These are phyloP conservation scores for Athalia rosae DNA, from an alignment of 2,888 invertebrate genomes.

Conservation along the genomic window DNA sequence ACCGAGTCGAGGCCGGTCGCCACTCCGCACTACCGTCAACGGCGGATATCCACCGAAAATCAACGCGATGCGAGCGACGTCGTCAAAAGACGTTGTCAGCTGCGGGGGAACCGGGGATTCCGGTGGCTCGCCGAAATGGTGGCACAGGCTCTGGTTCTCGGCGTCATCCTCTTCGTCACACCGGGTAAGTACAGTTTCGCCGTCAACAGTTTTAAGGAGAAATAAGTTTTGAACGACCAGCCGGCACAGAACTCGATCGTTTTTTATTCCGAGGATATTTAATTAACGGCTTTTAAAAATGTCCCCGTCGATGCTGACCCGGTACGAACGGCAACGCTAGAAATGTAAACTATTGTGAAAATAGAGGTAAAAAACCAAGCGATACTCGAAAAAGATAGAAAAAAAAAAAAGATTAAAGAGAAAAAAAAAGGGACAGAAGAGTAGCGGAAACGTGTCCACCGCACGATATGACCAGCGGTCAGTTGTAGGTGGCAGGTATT, in stretches of 20 bases:
- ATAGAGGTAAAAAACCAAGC: not conserved
- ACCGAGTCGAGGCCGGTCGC: slow-evolving; percentile 52
- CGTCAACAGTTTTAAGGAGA: slow-evolving; percentile 1
- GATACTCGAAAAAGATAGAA: not conserved
- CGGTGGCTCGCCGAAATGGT: slow-evolving; percentile 68
- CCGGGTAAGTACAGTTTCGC: slow-evolving; percentile 61
- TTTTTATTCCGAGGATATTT: too few species aligned
- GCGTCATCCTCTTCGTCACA: slow-evolving; percentile 69
- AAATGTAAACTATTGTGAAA: not conserved
- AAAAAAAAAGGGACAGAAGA: not conserved
- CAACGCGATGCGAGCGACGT: slow-evolving; percentile 51
- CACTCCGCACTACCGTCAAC: slow-evolving; percentile 45
- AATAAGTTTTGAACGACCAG: not conserved
- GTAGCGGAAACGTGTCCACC: slow-evolving; percentile 32
- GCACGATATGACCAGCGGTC: slow-evolving; percentile 19
- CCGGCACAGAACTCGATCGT: not conserved
- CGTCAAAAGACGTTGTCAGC: slow-evolving; percentile 59
- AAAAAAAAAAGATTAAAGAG: not conserved
- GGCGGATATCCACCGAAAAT: slow-evolving; percentile 26
- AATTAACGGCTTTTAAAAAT: too few species aligned
- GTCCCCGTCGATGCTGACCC: too few species aligned
- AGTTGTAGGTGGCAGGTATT: slow-evolving; percentile 26
- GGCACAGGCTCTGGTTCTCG: slow-evolving; percentile 67
- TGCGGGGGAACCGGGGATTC: slow-evolving; percentile 62
- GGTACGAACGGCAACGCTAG: not conserved